phyloP scores from a whole-genome alignment of 1,140 invertebrate genomes.

The Luehdorfia chinensis region DNA sequence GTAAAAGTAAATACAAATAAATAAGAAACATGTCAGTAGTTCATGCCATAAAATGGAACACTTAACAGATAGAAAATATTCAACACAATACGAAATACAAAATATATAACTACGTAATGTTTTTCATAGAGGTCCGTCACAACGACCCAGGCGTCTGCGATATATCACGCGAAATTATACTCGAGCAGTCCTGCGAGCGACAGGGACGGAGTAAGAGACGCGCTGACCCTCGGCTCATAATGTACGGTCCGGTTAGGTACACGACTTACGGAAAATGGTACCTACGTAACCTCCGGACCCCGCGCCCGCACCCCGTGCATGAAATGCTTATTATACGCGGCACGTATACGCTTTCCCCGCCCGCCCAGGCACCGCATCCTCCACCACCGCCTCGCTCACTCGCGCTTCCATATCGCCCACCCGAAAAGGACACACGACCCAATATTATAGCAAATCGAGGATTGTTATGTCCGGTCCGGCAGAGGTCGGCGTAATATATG shows the following conservation, averaged over 20 bases:
- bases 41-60: no score
- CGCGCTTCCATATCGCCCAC: constrained; percentile 32
- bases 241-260: constrained; percentile 77
- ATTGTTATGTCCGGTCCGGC: constrained; percentile 77
- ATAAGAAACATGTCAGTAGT: no score
- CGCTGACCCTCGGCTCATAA: constrained; percentile 77
- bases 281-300: constrained; percentile 58
- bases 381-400: constrained; percentile 46
- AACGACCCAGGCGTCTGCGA: constrained; percentile 42
- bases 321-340: constrained; percentile 79
- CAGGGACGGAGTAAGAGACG: constrained; percentile 55
- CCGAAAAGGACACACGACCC: constrained; percentile 58
- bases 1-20: not conserved
- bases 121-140: constrained; percentile 52
- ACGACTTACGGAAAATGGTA: constrained; percentile 74
- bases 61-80: no score
- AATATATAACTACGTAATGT: constrained; percentile 15
- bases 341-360: constrained; percentile 58
- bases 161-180: constrained; percentile 72
- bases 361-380: constrained; percentile 43
- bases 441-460: constrained; percentile 77
- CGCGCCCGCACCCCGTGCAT: constrained; percentile 72
- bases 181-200: constrained; percentile 54
- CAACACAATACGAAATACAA: no score
- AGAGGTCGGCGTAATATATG: constrained; percentile 77